Conservation (phyloP, 2,888 invertebrate species). For the Meandrusa payeni region DNA sequence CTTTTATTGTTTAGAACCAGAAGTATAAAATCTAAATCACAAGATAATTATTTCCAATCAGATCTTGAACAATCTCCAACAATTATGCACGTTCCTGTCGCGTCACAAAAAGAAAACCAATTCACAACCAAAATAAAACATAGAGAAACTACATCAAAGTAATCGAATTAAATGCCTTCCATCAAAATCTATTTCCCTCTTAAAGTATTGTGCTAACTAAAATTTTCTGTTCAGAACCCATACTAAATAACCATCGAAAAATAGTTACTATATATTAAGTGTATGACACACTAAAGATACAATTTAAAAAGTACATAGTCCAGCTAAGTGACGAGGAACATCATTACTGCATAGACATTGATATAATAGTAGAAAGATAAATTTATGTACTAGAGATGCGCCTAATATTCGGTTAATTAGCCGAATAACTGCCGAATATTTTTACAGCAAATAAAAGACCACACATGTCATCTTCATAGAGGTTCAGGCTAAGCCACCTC, state of each 20-base stretch:
- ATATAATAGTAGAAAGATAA: conserved; percentile 37
- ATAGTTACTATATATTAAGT: conserved; percentile 69
- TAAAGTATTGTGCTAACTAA: conserved; percentile 73
- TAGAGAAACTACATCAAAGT: conserved; percentile 17
- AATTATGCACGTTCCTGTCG: conserved; percentile 28
- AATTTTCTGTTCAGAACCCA: conserved; percentile 59
- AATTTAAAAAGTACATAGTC: conserved; percentile 43
- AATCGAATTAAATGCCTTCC: conserved; percentile 49
- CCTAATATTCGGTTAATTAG: no score
- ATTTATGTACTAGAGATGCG: conserved; percentile 5
- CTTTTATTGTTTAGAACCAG: conserved; percentile 80
- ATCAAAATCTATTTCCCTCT: conserved; percentile 62
- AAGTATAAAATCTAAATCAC: conserved; percentile 81
- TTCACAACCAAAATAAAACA: conserved; percentile 47
- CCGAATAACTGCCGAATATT: no score
- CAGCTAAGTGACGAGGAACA: conserved; percentile 62
- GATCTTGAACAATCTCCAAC: conserved; percentile 52
- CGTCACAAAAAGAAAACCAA: conserved; percentile 34
- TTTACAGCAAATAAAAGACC: no score
- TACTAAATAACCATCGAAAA: conserved; percentile 72
- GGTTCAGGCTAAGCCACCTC: no score
- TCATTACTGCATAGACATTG: conserved; percentile 42
- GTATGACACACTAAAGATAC: conserved; percentile 55
- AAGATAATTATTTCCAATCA: conserved; percentile 72
- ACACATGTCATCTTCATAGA: no score